Base-by-base conservation (phyloP, 2,113 vertebrate species). In the Podarcis muralis region DNA sequence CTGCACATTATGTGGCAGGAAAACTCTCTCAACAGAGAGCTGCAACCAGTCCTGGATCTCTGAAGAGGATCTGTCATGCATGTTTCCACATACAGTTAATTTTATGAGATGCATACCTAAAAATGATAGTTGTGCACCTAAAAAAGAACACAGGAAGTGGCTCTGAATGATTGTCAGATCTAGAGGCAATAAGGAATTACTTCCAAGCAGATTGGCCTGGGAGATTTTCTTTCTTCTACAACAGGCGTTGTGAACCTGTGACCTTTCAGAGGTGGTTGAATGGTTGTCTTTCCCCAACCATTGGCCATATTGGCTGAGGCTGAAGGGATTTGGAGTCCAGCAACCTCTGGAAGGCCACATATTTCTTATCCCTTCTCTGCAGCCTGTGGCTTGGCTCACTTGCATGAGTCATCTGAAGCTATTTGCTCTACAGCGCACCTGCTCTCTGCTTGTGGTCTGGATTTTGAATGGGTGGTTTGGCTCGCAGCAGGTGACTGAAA, bases 351-450 rank as follows among this genome's bases (percentile, higher is more conserved):
- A 71, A 27, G 27, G 69, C 25, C 30, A n/a, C 12, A 7, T 3
- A 4, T 30, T 71, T 20, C 3, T 30, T 12, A 30, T 30, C 68
- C 59, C 12, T 71, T 12, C 22, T 79, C 65, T 86, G 43, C 77
- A 79, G 40, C 43, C 76, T 80, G 22, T 80, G 66, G 43, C 62
- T 80, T 87, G 85, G 65, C 76, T 86, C 37, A 86, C 75, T 86
- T 86, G 84, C 84, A 86, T 78, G 59, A 86, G 74, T 86, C 59
- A 65, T 65, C 62, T 77, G 35, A 62, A 66, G 75, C 59, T 85
- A 40, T 86, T n/a, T 66, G 18, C 37, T 71, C 48, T 69, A 32
- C 62, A 69, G 40, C 3, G 53, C 6, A 25, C 6, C 77, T 87
- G 85, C 43, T 87, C 40, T 79, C 77, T 80, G 65, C 43, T 80